These are phyloP conservation scores for Cladopsammia gracilis DNA, from an alignment of 64 coral and sea anemone species.

Conservation along the genomic window DNA sequence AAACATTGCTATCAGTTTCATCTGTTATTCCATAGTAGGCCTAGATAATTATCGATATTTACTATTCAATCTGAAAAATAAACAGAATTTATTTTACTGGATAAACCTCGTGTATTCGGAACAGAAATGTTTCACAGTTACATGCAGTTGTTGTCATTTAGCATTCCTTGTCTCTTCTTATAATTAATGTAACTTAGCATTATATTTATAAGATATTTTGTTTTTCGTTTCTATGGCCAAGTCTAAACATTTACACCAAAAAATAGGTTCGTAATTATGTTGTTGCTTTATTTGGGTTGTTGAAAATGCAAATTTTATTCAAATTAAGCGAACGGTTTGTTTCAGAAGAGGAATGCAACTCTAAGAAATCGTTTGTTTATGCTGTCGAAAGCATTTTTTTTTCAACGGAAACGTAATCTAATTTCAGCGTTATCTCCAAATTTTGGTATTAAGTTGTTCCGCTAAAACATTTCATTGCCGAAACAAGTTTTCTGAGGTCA, in stretches of 20 bases:
- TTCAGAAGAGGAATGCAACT: background rate
- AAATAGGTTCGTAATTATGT: background rate
- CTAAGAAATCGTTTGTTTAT: background rate
- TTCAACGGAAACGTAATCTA: too few relatives aligned
- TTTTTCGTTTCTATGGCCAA: background rate
- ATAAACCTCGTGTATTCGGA: background rate
- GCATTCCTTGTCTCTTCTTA: too few relatives aligned
- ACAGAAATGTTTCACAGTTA: background rate
- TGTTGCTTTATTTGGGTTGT: background rate
- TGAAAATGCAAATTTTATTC: background rate
- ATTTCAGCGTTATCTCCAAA: too few relatives aligned
- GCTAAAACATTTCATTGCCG: too few relatives aligned
- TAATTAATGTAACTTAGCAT: too few relatives aligned
- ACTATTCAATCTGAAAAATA: background rate
- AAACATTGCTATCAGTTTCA: background rate
- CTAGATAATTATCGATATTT: slow-evolving; percentile 1
- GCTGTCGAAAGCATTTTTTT: background rate
- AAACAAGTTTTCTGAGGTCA: too few relatives aligned
- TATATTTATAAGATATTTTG: background rate
- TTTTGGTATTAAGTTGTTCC: too few relatives aligned
- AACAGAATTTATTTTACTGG: background rate
- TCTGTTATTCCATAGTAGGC: background rate
- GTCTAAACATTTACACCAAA: background rate
- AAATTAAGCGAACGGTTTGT: background rate
- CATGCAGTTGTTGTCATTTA: too few relatives aligned